A percentile compares a stretch with the other conserved stretches of the same genome.
These are phyloP conservation scores for Eumeta japonica DNA, from an alignment of 1,140 invertebrate species.

Conservation along the genomic window DNA sequence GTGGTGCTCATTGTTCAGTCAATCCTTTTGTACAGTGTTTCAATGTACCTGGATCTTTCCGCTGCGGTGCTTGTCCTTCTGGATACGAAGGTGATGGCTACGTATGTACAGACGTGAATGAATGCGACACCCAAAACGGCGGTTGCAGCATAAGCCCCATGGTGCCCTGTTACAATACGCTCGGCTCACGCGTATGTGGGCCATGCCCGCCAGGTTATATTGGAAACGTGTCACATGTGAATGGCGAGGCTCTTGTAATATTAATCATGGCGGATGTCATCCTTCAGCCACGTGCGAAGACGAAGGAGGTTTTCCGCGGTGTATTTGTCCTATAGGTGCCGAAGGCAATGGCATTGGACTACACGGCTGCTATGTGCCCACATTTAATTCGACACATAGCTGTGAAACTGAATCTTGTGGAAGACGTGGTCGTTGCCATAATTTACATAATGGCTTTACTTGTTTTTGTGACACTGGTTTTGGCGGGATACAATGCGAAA, in stretches of 20 bases:
- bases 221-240: slow-evolving; percentile 75
- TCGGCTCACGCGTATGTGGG: slow-evolving; percentile 82
- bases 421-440: slow-evolving; percentile 62
- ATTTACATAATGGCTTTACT: slow-evolving; percentile 39
- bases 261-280: slow-evolving; percentile 84
- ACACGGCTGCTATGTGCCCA: slow-evolving; percentile 67
- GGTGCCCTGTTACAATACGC: slow-evolving; percentile 84
- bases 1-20: slow-evolving; percentile 70
- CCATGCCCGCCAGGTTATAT: slow-evolving; percentile 83
- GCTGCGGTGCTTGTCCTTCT: slow-evolving; percentile 78
- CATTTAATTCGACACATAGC: slow-evolving; percentile 24
- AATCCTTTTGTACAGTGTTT: slow-evolving; percentile 81
- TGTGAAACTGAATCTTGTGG: slow-evolving; percentile 69
- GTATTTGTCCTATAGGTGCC: slow-evolving; percentile 79
- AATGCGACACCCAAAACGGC: slow-evolving; percentile 81
- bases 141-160: slow-evolving; percentile 79
- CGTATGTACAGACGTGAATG: slow-evolving; percentile 82
- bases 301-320: slow-evolving; percentile 63
- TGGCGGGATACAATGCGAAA: slow-evolving; percentile 65
- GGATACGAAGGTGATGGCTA: slow-evolving; percentile 87
- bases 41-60: slow-evolving; percentile 82
- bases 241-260: slow-evolving; percentile 67
- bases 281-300: slow-evolving; percentile 75
- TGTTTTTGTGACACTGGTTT: slow-evolving; percentile 64
- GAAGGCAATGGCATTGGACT: slow-evolving; percentile 78